phyloP scores from a whole-genome alignment of 2,113 vertebrate genomes.

The Tachysurus vachellii region DNA sequence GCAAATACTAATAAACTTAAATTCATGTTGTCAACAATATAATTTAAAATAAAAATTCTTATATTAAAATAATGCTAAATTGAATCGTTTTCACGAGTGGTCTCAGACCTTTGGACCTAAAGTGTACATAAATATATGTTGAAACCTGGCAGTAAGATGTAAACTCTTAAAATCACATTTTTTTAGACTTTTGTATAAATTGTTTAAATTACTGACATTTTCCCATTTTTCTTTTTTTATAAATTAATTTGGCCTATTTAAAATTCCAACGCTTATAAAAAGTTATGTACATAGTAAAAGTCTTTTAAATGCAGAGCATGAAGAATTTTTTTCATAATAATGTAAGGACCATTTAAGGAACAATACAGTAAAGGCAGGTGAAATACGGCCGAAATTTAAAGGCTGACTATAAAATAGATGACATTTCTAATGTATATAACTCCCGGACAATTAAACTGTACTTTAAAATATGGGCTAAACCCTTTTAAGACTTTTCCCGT shows the following conservation, averaged over 20 bases:
- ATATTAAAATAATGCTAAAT: background rate
- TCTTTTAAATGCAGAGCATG: background rate
- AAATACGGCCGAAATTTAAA: conserved; percentile 12
- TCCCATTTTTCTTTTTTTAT: background rate
- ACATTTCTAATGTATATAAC: background rate
- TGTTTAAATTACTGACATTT: background rate
- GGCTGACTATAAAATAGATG: background rate
- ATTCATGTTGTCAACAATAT: background rate
- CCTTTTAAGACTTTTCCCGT: background rate
- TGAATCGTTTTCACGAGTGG: background rate
- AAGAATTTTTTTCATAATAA: background rate
- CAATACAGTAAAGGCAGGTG: background rate
- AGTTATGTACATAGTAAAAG: background rate
- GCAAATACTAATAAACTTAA: background rate
- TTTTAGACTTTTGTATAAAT: background rate
- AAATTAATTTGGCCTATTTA: background rate
- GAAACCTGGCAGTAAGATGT: background rate
- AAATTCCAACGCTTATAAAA: background rate
- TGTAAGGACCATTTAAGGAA: background rate
- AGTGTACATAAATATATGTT: background rate
- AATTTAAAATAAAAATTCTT: background rate
- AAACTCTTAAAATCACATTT: background rate
- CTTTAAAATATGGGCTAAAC: background rate
- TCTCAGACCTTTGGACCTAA: background rate
- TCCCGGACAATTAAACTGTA: background rate